These are phyloP conservation scores for Erannis defoliaria DNA, from an alignment of 2,888 invertebrate genomes.

Conservation along the genomic window DNA sequence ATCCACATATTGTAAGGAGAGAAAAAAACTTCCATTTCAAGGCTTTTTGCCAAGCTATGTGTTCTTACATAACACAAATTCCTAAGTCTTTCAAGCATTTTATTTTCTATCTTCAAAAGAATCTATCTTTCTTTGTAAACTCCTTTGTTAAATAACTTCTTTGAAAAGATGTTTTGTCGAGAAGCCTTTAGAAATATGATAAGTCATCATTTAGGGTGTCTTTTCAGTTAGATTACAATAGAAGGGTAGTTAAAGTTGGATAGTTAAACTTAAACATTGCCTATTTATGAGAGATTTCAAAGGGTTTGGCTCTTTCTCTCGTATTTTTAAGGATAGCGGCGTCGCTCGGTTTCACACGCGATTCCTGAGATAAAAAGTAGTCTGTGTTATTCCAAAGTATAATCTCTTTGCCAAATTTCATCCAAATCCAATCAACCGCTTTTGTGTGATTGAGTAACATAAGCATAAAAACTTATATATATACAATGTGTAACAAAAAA, in stretches of 20 bases:
- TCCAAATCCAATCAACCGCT: too few relatives aligned
- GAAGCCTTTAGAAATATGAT: constrained; percentile 14
- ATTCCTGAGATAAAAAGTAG: too few relatives aligned
- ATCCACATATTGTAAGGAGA: too few relatives aligned
- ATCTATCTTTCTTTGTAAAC: constrained; percentile 11
- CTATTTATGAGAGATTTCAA: neutral
- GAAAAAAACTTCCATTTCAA: too few relatives aligned
- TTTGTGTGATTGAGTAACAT: too few relatives aligned
- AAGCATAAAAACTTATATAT: too few relatives aligned
- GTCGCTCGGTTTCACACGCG: too few relatives aligned
- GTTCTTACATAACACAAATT: neutral
- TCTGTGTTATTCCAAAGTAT: too few relatives aligned
- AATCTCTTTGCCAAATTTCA: too few relatives aligned
- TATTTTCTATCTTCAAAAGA: constrained; percentile 15
- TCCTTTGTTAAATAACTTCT: constrained; percentile 20
- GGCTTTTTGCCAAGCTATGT: neutral
- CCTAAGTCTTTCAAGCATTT: neutral
- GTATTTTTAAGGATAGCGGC: too few relatives aligned
- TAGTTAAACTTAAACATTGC: neutral
- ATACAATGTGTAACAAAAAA: too few relatives aligned
- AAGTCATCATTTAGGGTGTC: constrained; percentile 1
- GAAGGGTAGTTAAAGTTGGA: neutral
- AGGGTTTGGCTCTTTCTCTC: neutral
- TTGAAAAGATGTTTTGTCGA: constrained; percentile 9
- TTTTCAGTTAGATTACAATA: constrained; percentile 3